Percentiles rank a stretch among this genome's conserved stretches.
phyloP scores from a whole-genome alignment of 2,888 invertebrate genomes.

The Idaea aversata region DNA sequence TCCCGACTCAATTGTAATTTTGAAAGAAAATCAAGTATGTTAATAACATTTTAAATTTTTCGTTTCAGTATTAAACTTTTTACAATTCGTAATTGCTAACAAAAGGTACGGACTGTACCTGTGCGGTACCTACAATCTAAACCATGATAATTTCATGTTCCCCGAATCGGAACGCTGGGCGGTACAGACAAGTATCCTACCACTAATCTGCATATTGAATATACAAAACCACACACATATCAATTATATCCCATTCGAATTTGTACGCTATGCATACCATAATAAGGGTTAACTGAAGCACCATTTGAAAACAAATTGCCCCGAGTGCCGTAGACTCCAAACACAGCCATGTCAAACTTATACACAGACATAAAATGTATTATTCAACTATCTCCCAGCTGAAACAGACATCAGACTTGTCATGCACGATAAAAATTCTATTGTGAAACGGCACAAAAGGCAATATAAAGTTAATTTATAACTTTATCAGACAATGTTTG shows the following conservation, averaged over 20 bases:
- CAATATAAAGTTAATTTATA: slow-evolving; percentile 34
- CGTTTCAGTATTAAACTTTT: too few relatives aligned
- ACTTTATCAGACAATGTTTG: slow-evolving; percentile 59
- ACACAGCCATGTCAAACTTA: slow-evolving; percentile 27
- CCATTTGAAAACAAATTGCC: slow-evolving; percentile 8
- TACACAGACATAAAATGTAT: slow-evolving; percentile 28
- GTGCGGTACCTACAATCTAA: slow-evolving; percentile 43
- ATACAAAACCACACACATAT: slow-evolving; percentile 42
- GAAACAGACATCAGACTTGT: slow-evolving; percentile 29
- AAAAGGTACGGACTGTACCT: not conserved
- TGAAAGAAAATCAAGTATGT: too few relatives aligned
- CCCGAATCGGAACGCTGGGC: slow-evolving; percentile 57
- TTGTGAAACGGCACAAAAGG: slow-evolving; percentile 29
- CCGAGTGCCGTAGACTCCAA: slow-evolving; percentile 18
- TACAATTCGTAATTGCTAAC: not conserved
- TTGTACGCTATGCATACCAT: slow-evolving; percentile 26
- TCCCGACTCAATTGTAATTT: too few relatives aligned
- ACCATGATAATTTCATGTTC: slow-evolving; percentile 69
- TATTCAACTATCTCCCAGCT: slow-evolving; percentile 30
- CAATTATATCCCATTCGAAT: slow-evolving; percentile 29
- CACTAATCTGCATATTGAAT: slow-evolving; percentile 72
- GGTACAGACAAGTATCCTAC: slow-evolving; percentile 63
- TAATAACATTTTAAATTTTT: too few relatives aligned
- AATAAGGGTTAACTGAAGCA: slow-evolving; percentile 26
- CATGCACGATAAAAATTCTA: slow-evolving; percentile 25